Conservation (phyloP, 1,140 invertebrate genomes). For the Hylaeus volcanicus region DNA sequence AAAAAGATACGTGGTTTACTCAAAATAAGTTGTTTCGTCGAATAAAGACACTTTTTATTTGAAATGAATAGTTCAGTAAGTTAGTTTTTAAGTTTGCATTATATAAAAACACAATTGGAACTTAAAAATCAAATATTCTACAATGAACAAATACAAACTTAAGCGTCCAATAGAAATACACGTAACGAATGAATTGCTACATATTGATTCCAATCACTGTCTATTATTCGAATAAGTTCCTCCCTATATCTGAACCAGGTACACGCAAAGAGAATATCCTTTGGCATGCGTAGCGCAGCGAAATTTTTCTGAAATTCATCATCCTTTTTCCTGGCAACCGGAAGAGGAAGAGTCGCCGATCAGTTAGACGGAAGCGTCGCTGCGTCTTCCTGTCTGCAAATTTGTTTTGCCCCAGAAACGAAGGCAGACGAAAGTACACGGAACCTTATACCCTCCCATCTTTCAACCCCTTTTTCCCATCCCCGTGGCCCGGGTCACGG, state of each 20-base stretch:
- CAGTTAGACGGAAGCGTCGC: conserved; percentile 5
- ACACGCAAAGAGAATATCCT: neutral
- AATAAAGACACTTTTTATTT: no score
- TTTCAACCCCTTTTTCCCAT: conserved; percentile 27
- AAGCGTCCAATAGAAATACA: no score
- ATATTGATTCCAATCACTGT: conserved; percentile 25
- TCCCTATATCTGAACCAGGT: no score
- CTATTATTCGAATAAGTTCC: conserved; percentile 9
- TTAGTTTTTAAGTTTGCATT: no score
- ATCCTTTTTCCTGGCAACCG: neutral
- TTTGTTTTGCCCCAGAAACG: conserved; percentile 41
- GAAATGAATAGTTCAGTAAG: no score
- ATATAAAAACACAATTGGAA: no score
- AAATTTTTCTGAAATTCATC: neutral
- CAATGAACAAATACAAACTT: no score
- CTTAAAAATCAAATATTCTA: no score
- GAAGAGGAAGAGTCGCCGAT: conserved; percentile 2
- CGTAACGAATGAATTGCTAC: neutral
- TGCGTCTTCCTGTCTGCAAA: conserved; percentile 32
- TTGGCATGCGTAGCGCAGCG: neutral
- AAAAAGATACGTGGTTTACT: no score
- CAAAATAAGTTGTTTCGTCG: no score
- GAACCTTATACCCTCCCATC: neutral
- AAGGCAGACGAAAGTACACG: conserved; percentile 27
- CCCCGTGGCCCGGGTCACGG: conserved; percentile 31